Percentiles rank a stretch among this genome's conserved stretches.
Conservation (phyloP, 2,888 invertebrate species). For the Ophion ventricosus region DNA sequence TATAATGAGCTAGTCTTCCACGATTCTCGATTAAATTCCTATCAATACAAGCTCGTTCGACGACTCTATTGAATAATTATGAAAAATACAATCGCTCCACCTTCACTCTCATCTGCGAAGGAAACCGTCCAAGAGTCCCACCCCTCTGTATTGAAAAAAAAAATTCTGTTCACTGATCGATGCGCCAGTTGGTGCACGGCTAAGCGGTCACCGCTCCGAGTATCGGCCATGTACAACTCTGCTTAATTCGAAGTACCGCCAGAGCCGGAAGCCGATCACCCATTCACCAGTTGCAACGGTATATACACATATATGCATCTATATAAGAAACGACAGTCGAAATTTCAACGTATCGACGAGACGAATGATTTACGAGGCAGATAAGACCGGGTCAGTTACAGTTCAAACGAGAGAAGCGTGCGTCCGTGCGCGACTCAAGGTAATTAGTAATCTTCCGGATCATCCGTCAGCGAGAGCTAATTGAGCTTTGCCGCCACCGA, state of each 20-base stretch:
- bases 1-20: no score
- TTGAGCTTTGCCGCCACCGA: slow-evolving; percentile 59
- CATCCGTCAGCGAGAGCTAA: slow-evolving; percentile 65
- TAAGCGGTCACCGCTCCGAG: not conserved
- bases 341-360: slow-evolving; percentile 54
- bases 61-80: no score
- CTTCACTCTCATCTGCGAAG: no score
- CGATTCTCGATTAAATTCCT: no score
- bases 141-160: no score
- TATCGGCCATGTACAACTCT: no score
- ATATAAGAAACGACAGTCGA: slow-evolving; percentile 25
- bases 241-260: not conserved
- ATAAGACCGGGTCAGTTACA: slow-evolving; percentile 64
- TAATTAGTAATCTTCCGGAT: slow-evolving; percentile 65
- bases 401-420: slow-evolving; percentile 52
- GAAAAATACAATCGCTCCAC: no score
- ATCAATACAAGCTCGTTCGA: no score
- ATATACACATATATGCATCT: slow-evolving; percentile 11
- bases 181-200: no score
- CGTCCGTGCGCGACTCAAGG: slow-evolving; percentile 45
- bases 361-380: slow-evolving; percentile 64
- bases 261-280: not conserved
- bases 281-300: not conserved
- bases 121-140: no score
- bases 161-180: no score